Conservation (phyloP, 2,113 vertebrate species). For the Plotosus lineatus region DNA sequence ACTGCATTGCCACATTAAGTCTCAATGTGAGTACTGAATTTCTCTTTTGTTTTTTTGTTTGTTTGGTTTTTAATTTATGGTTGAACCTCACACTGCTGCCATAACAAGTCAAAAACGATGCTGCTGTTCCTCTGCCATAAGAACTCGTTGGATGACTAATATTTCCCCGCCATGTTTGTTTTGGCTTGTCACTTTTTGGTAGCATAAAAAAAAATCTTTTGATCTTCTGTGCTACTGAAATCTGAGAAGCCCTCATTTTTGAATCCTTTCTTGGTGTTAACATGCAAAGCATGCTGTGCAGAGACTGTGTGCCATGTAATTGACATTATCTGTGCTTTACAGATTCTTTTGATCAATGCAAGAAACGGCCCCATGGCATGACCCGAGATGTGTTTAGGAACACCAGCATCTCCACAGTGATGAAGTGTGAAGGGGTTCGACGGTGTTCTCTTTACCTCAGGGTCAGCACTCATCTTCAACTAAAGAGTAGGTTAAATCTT, state of each 20-base stretch:
- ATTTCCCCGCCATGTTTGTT: neutral
- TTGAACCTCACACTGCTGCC: too few relatives aligned
- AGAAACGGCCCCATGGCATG: slow-evolving; percentile 52
- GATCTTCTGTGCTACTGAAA: neutral
- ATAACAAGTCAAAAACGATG: neutral
- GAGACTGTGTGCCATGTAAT: neutral
- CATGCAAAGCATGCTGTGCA: neutral
- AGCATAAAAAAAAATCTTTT: neutral
- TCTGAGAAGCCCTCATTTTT: neutral
- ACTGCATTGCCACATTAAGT: slow-evolving; percentile 62
- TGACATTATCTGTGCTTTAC: neutral
- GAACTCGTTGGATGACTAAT: neutral
- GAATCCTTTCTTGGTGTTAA: neutral
- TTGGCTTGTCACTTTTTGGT: neutral
- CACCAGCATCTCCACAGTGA: slow-evolving; percentile 77
- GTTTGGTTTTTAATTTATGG: too few relatives aligned
- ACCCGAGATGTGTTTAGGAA: slow-evolving; percentile 64
- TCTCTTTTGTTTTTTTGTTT: neutral
- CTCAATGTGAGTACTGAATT: slow-evolving; percentile 61
- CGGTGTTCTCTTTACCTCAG: slow-evolving; percentile 77
- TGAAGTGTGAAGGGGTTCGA: slow-evolving; percentile 72
- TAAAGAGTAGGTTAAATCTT: slow-evolving; percentile 70
- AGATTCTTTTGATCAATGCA: slow-evolving; percentile 69
- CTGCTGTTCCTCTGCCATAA: neutral
- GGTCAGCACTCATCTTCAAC: slow-evolving; percentile 64